Percentiles rank a stretch among this genome's conserved stretches.
phyloP scores from a whole-genome alignment of 2,888 invertebrate species.

The Chaetogeoica ovagalla region DNA sequence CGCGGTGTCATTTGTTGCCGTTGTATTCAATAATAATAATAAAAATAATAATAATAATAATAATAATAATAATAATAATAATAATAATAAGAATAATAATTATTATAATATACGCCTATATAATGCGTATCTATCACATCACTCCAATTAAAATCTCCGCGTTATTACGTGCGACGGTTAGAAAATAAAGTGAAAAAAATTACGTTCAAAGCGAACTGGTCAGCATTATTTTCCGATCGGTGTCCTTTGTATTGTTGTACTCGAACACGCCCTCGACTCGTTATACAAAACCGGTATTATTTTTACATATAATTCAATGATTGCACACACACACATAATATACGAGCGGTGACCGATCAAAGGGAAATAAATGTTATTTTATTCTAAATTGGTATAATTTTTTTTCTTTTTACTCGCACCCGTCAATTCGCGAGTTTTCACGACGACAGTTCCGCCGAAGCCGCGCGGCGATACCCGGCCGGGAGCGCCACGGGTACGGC shows the following conservation, averaged over 20 bases:
- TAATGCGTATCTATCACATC: constrained; percentile 9
- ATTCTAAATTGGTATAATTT: background rate
- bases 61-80: too few species aligned
- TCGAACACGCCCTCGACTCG: constrained; percentile 36
- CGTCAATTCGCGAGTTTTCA: constrained; percentile 4
- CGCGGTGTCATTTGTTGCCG: too few species aligned
- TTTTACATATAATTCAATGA: background rate
- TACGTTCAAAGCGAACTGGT: background rate
- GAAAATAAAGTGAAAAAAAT: background rate
- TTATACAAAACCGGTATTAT: constrained; percentile 40
- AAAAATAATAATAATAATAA: too few species aligned
- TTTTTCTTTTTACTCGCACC: background rate
- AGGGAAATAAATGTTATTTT: constrained; percentile 30
- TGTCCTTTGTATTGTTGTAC: constrained; percentile 35
- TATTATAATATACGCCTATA: background rate
- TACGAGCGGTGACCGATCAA: constrained; percentile 26
- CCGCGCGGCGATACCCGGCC: too few species aligned
- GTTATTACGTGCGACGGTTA: constrained; percentile 3
- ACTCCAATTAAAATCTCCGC: constrained; percentile 37
- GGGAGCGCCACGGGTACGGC: too few species aligned
- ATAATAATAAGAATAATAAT: too few species aligned
- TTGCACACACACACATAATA: too few species aligned
- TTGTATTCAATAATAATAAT: too few species aligned
- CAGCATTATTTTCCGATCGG: constrained; percentile 23
- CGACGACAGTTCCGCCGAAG: background rate